Conservation (phyloP, 37 sponge, comb jelly and placozoan species). For the Theonella swinhoei region DNA sequence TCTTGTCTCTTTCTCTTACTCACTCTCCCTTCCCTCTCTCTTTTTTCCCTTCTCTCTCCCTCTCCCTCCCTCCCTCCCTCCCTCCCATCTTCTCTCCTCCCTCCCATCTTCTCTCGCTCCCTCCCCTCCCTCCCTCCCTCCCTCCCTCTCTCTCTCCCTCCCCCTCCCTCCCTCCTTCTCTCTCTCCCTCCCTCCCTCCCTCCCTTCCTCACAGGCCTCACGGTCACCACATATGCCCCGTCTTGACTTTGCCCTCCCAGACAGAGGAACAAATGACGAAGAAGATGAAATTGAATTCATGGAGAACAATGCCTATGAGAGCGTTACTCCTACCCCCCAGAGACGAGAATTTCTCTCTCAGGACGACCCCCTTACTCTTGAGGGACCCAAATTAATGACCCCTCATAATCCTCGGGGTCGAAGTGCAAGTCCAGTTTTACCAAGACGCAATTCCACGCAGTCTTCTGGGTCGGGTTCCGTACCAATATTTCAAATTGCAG, state of each 20-base stretch:
- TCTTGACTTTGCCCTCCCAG: background rate
- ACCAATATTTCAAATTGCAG: constrained; percentile 21
- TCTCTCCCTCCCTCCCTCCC: background rate
- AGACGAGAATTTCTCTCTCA: background rate
- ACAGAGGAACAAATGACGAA: constrained; percentile 7
- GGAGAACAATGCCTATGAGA: constrained; percentile 42
- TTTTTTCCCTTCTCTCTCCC: too few species aligned
- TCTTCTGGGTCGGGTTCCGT: background rate
- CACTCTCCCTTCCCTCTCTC: too few species aligned
- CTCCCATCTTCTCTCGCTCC: too few species aligned
- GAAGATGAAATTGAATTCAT: constrained; percentile 20
- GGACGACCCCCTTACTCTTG: background rate
- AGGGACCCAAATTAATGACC: background rate
- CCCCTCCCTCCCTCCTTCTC: constrained; percentile 1
- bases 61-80: too few species aligned
- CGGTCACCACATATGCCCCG: background rate
- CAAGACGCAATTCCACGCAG: background rate
- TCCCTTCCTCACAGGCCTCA: background rate
- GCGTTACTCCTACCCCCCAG: background rate
- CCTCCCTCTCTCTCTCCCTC: constrained; percentile 18
- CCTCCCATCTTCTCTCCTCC: too few species aligned
- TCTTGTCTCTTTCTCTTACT: too few species aligned
- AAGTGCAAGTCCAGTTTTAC: background rate
- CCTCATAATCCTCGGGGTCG: background rate
- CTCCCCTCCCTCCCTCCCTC: background rate